phyloP scores from a whole-genome alignment of 2,888 invertebrate genomes.

The Tortrix viridana region DNA sequence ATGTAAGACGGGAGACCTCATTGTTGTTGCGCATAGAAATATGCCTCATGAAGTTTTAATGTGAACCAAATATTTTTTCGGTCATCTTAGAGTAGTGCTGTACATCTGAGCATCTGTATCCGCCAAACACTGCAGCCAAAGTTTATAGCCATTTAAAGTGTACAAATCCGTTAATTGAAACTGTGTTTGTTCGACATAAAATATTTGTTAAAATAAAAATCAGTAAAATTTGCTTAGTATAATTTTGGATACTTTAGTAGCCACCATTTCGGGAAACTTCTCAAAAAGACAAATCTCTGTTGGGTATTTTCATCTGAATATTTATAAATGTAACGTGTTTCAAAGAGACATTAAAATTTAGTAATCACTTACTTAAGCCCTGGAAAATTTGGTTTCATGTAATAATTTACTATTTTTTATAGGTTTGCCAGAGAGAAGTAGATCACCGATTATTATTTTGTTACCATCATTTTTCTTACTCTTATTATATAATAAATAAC shows the following conservation, averaged over 20 bases:
- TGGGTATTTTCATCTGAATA: too few relatives aligned
- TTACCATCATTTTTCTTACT: too few relatives aligned
- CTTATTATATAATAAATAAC: too few relatives aligned
- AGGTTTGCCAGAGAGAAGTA: too few relatives aligned
- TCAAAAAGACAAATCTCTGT: too few relatives aligned
- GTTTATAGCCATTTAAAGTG: slow-evolving; percentile 19
- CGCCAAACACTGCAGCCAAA: slow-evolving; percentile 32
- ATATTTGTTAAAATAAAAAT: background rate
- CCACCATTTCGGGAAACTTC: background rate
- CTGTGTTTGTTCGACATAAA: slow-evolving; percentile 27
- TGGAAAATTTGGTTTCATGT: too few relatives aligned
- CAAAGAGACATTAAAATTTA: too few relatives aligned
- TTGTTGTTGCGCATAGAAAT: slow-evolving; percentile 59
- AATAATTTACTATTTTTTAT: too few relatives aligned
- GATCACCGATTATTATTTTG: too few relatives aligned
- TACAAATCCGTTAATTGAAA: slow-evolving; percentile 18
- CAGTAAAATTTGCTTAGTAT: background rate
- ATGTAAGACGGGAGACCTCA: slow-evolving; percentile 63
- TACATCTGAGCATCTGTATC: slow-evolving; percentile 24
- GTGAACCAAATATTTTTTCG: slow-evolving; percentile 33
- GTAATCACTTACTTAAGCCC: too few relatives aligned
- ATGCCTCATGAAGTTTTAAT: slow-evolving; percentile 40
- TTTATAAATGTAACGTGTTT: too few relatives aligned
- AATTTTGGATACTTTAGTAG: background rate
- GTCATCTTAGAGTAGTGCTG: slow-evolving; percentile 25